Percentiles rank a stretch among this genome's conserved stretches.
phyloP scores from a whole-genome alignment of 2,888 invertebrate species.

The Drosophila barbarae region DNA sequence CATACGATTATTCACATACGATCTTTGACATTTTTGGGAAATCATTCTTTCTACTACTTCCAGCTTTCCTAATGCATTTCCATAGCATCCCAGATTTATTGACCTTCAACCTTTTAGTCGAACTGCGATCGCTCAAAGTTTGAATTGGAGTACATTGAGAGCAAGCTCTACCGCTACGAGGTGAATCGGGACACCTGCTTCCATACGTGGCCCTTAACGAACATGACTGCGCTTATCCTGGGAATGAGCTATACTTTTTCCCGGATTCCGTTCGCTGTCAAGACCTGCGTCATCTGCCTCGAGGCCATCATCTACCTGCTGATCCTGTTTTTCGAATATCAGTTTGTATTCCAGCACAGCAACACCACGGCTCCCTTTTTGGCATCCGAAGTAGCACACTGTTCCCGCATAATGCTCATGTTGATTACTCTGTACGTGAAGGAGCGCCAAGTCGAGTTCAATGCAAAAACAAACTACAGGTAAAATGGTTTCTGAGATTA shows the following conservation, averaged over 20 bases:
- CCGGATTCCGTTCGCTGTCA: constrained; percentile 90
- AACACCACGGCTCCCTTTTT: constrained; percentile 86
- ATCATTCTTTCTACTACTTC: no score
- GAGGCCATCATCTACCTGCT: constrained; percentile 85
- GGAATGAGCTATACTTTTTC: constrained; percentile 89
- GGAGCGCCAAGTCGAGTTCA: constrained; percentile 93
- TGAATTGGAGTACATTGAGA: constrained; percentile 38
- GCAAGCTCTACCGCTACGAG: constrained; percentile 46
- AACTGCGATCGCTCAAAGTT: constrained; percentile 36
- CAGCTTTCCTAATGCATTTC: no score
- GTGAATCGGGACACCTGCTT: constrained; percentile 55
- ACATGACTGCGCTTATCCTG: constrained; percentile 80
- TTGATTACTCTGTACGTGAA: constrained; percentile 89
- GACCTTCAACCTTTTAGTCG: neutral
- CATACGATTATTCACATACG: no score
- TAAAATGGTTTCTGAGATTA: constrained; percentile 66
- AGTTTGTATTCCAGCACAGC: constrained; percentile 82
- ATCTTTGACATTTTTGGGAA: no score
- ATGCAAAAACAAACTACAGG: constrained; percentile 90
- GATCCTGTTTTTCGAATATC: constrained; percentile 83
- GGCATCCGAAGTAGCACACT: constrained; percentile 85
- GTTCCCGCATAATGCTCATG: constrained; percentile 86
- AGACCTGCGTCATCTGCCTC: constrained; percentile 82
- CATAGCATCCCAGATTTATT: neutral
- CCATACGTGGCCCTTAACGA: constrained; percentile 56